Percentiles rank a stretch among this genome's conserved stretches.
Conservation (phyloP, 1,140 invertebrate species). For the Meteorus sp. region DNA sequence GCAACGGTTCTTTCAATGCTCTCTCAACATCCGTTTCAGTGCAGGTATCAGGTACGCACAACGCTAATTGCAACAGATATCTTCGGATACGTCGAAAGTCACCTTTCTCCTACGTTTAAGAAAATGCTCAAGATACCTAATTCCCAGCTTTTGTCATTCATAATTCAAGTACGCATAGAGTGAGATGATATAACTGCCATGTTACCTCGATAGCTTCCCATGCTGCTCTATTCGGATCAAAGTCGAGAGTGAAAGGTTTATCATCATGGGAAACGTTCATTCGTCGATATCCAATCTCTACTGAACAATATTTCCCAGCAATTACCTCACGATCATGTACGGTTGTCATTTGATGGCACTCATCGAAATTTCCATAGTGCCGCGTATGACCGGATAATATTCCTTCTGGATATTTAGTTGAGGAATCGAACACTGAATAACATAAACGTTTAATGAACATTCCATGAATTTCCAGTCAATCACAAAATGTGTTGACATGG, state of each 20-base stretch:
- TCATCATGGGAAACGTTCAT: constrained; percentile 21
- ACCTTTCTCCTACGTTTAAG: constrained; percentile 28
- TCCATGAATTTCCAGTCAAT: too few relatives aligned
- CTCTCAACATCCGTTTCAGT: constrained; percentile 32
- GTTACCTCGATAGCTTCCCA: constrained; percentile 47
- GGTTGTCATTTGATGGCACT: constrained; percentile 28
- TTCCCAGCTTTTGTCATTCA: not conserved
- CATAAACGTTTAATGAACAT: too few relatives aligned
- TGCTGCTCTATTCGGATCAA: constrained; percentile 37
- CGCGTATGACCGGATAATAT: constrained; percentile 30
- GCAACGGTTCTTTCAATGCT: constrained; percentile 30
- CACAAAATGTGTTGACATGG: too few relatives aligned
- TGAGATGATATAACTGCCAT: not conserved
- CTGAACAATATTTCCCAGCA: constrained; percentile 44
- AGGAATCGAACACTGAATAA: constrained; percentile 36
- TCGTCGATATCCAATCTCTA: constrained; percentile 32
- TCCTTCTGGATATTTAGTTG: constrained; percentile 33
- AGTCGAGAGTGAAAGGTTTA: constrained; percentile 31
- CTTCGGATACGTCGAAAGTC: constrained; percentile 27
- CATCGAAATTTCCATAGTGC: constrained; percentile 34
- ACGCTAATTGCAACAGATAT: constrained; percentile 37
- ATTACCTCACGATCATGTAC: constrained; percentile 18
- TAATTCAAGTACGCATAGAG: not conserved
- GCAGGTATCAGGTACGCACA: constrained; percentile 50
- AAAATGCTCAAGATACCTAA: not conserved